phyloP scores from a whole-genome alignment of 2,888 invertebrate genomes.

The Drosophila recens region DNA sequence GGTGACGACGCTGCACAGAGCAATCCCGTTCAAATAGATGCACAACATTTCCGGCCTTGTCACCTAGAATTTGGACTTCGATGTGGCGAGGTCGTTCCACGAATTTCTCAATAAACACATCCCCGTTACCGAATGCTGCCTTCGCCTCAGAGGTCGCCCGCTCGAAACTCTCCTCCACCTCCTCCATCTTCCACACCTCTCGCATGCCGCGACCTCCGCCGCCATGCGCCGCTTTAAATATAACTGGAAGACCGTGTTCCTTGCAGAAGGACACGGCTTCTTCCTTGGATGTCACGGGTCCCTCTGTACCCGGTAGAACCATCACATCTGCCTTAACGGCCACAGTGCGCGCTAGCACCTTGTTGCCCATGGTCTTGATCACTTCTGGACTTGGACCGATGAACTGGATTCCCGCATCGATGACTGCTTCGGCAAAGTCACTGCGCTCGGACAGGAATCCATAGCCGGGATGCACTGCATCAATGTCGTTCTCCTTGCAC shows the following conservation, averaged over 20 bases:
- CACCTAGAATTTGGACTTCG: slow-evolving; percentile 92
- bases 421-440: slow-evolving; percentile 97
- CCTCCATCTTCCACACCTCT: slow-evolving; percentile 94
- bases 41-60: slow-evolving; percentile 97
- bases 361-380: slow-evolving; percentile 99
- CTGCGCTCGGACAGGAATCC: slow-evolving; percentile 87
- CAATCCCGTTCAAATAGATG: slow-evolving; percentile 99
- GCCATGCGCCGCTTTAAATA: slow-evolving; percentile 99
- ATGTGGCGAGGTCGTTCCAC: slow-evolving; percentile 99
- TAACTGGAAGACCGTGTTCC: slow-evolving; percentile 97
- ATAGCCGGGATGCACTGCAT: slow-evolving; percentile 87
- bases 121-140: slow-evolving; percentile 98
- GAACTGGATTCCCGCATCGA: slow-evolving; percentile 96
- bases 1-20: slow-evolving; percentile 98
- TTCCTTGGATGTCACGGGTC: slow-evolving; percentile 94
- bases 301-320: slow-evolving; percentile 98
- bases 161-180: slow-evolving; percentile 95
- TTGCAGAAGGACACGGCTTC: slow-evolving; percentile 96
- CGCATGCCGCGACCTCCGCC: slow-evolving; percentile 99
- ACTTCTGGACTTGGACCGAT: slow-evolving; percentile 98
- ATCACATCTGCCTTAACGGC: slow-evolving; percentile 97
- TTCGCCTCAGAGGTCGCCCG: slow-evolving; percentile 97
- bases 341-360: slow-evolving; percentile 97
- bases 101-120: slow-evolving; percentile 99
- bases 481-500: slow-evolving; percentile 97